These are phyloP conservation scores for Lutjanus argentimaculatus DNA, from an alignment of 2,797 vertebrate genomes.

Conservation along the genomic window DNA sequence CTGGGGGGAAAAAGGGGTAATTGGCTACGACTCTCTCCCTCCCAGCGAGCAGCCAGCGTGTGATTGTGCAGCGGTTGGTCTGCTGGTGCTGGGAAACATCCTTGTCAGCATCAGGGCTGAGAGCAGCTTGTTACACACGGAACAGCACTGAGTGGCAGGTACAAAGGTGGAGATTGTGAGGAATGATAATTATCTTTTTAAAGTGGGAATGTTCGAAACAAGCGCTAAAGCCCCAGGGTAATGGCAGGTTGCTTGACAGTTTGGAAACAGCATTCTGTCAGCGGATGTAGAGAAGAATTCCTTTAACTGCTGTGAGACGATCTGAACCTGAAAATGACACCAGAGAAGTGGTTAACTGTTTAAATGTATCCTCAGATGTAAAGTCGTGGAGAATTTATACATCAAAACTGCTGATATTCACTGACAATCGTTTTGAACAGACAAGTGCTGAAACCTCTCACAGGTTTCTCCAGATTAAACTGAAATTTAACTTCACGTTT, in stretches of 20 bases:
- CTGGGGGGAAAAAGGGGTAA: constrained; percentile 40
- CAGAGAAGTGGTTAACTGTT: not conserved
- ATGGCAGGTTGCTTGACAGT: constrained; percentile 42
- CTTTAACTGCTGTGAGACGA: not conserved
- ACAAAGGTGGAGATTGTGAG: constrained; percentile 58
- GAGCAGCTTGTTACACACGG: constrained; percentile 59
- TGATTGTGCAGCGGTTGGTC: constrained; percentile 38
- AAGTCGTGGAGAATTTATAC: not conserved
- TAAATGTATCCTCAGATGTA: not conserved
- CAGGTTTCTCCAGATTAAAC: not conserved
- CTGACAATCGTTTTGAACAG: not conserved
- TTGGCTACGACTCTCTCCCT: constrained; percentile 51
- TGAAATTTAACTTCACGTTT: not conserved
- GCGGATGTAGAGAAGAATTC: not conserved
- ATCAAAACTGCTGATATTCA: not conserved
- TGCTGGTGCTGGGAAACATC: constrained; percentile 58
- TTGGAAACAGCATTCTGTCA: constrained; percentile 13
- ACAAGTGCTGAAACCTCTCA: not conserved
- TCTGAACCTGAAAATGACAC: constrained; percentile 21
- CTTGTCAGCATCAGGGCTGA: constrained; percentile 59
- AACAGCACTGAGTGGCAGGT: constrained; percentile 59
- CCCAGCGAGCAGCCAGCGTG: constrained; percentile 36
- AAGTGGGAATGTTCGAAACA: constrained; percentile 47
- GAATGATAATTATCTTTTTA: constrained; percentile 61
- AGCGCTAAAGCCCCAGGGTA: constrained; percentile 11